Conservation (phyloP, 2,797 vertebrate species). For the Mormyrus proboscirostris region DNA sequence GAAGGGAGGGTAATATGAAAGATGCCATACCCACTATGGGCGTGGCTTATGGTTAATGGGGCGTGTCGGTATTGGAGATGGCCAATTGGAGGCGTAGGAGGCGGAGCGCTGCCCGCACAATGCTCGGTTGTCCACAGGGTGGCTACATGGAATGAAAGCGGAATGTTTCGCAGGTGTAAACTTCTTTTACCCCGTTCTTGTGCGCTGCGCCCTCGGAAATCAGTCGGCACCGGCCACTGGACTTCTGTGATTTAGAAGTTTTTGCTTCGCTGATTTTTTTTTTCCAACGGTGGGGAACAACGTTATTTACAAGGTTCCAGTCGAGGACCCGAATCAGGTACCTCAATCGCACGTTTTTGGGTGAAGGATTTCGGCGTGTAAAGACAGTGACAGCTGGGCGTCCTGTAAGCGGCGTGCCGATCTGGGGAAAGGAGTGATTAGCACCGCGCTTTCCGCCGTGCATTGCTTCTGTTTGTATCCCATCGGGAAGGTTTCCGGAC, state of each 20-base stretch:
- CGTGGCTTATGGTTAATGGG: not conserved
- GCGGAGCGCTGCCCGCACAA: constrained; percentile 37
- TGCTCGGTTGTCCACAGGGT: constrained; percentile 8
- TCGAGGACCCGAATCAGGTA: constrained; percentile 44
- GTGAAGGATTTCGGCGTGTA: not conserved
- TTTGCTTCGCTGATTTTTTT: constrained; percentile 1
- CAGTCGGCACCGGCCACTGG: constrained; percentile 17
- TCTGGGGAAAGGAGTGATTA: not conserved
- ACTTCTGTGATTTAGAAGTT: constrained; percentile 23
- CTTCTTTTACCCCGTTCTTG: constrained; percentile 31
- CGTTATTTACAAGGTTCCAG: not conserved
- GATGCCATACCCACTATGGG: not conserved
- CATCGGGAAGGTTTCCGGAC: not conserved
- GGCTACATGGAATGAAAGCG: constrained; percentile 20
- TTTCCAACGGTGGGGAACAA: not conserved
- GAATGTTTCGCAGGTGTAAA: constrained; percentile 47
- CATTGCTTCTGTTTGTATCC: not conserved
- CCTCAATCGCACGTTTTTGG: not conserved
- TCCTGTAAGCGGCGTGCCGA: not conserved
- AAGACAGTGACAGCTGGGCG: constrained; percentile 17
- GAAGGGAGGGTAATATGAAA: not conserved
- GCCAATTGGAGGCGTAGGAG: constrained; percentile 29
- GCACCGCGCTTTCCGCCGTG: not conserved
- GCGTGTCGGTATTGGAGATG: not conserved
- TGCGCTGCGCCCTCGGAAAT: not conserved